phyloP scores from a whole-genome alignment of 35 echinoderm and acorn worm genomes.

The Apostichopus japonicus region DNA sequence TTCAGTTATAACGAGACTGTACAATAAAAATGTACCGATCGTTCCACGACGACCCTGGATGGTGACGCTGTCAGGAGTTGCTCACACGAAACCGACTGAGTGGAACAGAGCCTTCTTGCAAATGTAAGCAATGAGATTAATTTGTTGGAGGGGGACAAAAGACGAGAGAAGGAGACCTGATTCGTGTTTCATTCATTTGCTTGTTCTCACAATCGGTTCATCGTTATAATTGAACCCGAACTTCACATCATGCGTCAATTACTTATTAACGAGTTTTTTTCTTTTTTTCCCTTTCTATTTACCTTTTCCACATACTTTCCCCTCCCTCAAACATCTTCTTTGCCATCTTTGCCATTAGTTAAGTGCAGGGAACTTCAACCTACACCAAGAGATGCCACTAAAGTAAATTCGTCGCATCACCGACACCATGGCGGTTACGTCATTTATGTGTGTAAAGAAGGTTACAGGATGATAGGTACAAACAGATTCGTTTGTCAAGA shows the following conservation, averaged over 20 bases:
- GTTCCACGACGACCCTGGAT: neutral
- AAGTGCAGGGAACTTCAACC: neutral
- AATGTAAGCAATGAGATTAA: neutral
- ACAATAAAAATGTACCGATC: neutral
- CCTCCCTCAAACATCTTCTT: too few species aligned
- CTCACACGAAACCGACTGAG: neutral
- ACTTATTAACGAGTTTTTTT: too few species aligned
- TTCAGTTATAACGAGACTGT: neutral
- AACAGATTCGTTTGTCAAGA: slow-evolving; percentile 35
- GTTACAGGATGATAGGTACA: slow-evolving; percentile 4
- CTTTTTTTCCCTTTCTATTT: too few species aligned
- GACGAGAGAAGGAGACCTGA: too few species aligned
- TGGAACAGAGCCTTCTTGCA: neutral
- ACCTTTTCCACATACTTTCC: too few species aligned
- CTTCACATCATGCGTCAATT: too few species aligned
- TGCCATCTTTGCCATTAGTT: neutral
- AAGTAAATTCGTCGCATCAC: neutral
- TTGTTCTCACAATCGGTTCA: too few species aligned
- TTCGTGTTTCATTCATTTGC: too few species aligned
- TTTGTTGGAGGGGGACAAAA: too few species aligned
- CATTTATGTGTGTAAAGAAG: neutral
- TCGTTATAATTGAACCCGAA: too few species aligned
- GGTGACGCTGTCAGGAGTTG: neutral
- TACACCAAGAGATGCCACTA: neutral
- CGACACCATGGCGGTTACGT: neutral